Base-by-base conservation (phyloP, 2,113 vertebrate species). In the Talpa occidentalis region DNA sequence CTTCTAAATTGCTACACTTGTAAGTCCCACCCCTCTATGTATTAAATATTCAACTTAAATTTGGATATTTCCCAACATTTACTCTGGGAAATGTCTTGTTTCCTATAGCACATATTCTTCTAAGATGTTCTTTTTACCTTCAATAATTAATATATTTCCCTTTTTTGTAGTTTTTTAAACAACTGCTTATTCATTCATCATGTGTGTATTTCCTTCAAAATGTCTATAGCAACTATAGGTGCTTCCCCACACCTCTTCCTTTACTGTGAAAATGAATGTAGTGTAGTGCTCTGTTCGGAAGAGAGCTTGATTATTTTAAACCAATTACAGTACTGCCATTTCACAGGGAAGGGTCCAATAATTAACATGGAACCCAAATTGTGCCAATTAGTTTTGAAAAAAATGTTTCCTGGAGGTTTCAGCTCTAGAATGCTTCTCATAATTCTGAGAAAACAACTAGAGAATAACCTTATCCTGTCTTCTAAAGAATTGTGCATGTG, bases 181-280 rank as follows among this genome's bases (percentile, higher is more conserved):
- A 74, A 14, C 54, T 70, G 11, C 40, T 22, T 59, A 1, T n/a
- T 84, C 40, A 78, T 92, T 47, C 7, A 82, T 16, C 10, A 14
- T 62, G 22, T n/a, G 89, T 15, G 37, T 42, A 26, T 78, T 88
- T 93, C 44, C 91, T 81, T 91, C 44, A 74, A 84, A 93, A n/a
- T 10, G 32, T 87, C 21, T 62, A 11, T 78, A 66, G 24, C 35
- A 70, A 9, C 14, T 88, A 66, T 84, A 40, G 26, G 40, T 37
- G 59, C 1, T 91, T 83, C 73, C 16, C 14, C 70, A 24, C 10
- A 32, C 11, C 15, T 40, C 40, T 19, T 64, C 24, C 32, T 49
- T 59, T 72, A 21, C 22, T 64, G 47, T 92, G 3, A 16, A 19
- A 49, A 49, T 40, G 49, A 66, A 85, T 85, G 42, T n/a, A n/a